Evolutionary conservation across 2,888 invertebrate species (phyloP).

Genomic region (Cerceris rybyensis): DNA sequence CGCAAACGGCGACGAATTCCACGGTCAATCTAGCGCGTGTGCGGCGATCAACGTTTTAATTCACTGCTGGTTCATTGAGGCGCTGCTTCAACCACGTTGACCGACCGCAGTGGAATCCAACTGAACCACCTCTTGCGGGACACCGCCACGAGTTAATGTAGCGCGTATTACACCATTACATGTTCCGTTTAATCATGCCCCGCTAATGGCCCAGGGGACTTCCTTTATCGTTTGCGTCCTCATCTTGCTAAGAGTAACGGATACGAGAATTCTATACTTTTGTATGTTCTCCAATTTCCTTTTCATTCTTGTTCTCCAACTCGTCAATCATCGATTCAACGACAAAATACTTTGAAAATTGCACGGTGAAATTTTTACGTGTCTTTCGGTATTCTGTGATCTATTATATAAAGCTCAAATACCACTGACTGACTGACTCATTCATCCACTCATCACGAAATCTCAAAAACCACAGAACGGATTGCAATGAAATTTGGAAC

Average conservation of each 20-base stretch:
- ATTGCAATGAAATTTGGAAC: too few relatives aligned
- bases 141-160: conserved; percentile 69
- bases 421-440: too few relatives aligned
- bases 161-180: conserved; percentile 72
- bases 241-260: conserved; percentile 17
- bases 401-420: too few relatives aligned
- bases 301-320: neutral
- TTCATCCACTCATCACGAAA: too few relatives aligned
- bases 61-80: conserved; percentile 55
- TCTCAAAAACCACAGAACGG: too few relatives aligned
- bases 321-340: too few relatives aligned
- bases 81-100: conserved; percentile 48
- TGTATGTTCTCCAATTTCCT: neutral
- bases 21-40: conserved; percentile 33
- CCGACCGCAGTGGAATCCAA: conserved; percentile 73
- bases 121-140: conserved; percentile 73
- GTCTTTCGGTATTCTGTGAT: too few relatives aligned
- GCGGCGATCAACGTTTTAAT: conserved; percentile 57
- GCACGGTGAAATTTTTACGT: too few relatives aligned
- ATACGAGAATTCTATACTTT: neutral
- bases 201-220: conserved; percentile 54
- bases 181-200: conserved; percentile 73
- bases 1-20: conserved; percentile 52
- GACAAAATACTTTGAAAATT: too few relatives aligned
- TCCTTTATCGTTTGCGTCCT: conserved; percentile 62